Evolutionary conservation across 2,888 invertebrate species (phyloP), one percentile per base, ranked within the genome.

Genomic region (Aspidapion aeneum): DNA sequence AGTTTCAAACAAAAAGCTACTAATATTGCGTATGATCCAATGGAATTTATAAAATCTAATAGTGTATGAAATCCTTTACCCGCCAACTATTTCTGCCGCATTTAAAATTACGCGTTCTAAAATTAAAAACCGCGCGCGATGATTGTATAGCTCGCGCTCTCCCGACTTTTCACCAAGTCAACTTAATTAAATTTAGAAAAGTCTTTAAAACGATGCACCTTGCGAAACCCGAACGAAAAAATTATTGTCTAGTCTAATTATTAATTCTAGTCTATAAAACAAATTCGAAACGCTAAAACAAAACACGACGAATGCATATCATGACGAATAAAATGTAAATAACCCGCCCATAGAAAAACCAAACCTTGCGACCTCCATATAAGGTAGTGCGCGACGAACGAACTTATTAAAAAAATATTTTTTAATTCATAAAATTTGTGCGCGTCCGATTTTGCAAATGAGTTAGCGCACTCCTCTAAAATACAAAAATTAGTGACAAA

Each of bases 71-170:
- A 35, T 7, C 5, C 35, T 67, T 67, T 67, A 48, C 58, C 58
- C 66, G 55, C 57, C 63, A 68, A 72, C 74, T 74, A 75, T 75
- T 75, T 74, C 74, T 75, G 74, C 67, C 69, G 66, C 65, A 69
- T 73, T 71, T 74, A 75, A 72, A 76, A 74, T 75, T 74, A 74
- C 66, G 70, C 72, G 70, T 73, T 74, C 75, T 76, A 76, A 72
- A 74, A 35, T 35, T 35, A 35, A 35, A 35, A 35, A 73, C 75
- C 74, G 70, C 67, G 52, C 52, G 52, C 19, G 52, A 52, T 52
- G 17, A 19, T n/a, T 52, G 52, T 19, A n/a, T 48, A 9, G 49
- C 49, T n/a, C 63, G 63, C 64, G 63, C 62, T 65, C 62, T 3
- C 35, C 35, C 35, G 12, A 35, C 35, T 35, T 35, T 35, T 35